A percentile compares a stretch with the other conserved stretches of the same genome.
These are phyloP conservation scores for Dasysyrphus tricinctus DNA, from an alignment of 2,888 invertebrate species.

Conservation along the genomic window DNA sequence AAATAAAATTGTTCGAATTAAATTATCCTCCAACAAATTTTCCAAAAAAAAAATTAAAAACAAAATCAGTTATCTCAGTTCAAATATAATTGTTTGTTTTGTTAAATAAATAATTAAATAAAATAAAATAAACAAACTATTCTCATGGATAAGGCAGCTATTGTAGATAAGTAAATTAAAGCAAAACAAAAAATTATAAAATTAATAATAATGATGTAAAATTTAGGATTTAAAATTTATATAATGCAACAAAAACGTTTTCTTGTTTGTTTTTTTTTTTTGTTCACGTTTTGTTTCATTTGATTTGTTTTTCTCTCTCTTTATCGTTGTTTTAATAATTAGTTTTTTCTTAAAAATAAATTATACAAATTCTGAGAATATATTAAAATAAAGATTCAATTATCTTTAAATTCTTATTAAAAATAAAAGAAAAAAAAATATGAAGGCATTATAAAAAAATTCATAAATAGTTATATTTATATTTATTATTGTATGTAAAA, in stretches of 20 bases:
- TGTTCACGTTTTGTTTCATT: constrained; percentile 2
- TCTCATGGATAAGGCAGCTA: constrained; percentile 84
- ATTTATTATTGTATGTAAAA: constrained; percentile 76
- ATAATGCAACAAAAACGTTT: constrained; percentile 55
- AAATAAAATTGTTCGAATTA: constrained; percentile 63
- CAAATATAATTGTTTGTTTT: constrained; percentile 56
- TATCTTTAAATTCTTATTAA: constrained; percentile 33
- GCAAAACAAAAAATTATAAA: constrained; percentile 56
- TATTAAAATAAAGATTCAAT: constrained; percentile 44
- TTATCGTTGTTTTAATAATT: neutral
- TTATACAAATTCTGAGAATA: constrained; percentile 48
- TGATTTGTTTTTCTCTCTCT: constrained; percentile 30
- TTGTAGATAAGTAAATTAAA: constrained; percentile 83
- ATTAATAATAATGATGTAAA: constrained; percentile 58
- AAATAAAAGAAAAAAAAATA: constrained; percentile 30
- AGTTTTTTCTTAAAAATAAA: constrained; percentile 6
- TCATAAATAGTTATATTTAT: constrained; percentile 73
- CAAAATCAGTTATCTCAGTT: constrained; percentile 24
- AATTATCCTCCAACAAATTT: constrained; percentile 71
- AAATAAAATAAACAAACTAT: constrained; percentile 81
- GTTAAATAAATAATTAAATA: constrained; percentile 31
- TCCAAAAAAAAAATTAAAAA: constrained; percentile 30
- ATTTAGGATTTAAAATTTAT: constrained; percentile 73
- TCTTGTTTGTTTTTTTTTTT: neutral
- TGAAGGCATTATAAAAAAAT: constrained; percentile 53